Percentiles rank a stretch among this genome's conserved stretches.
Conservation (phyloP, 2,888 invertebrate genomes). For the Cremastobaeus sp. region DNA sequence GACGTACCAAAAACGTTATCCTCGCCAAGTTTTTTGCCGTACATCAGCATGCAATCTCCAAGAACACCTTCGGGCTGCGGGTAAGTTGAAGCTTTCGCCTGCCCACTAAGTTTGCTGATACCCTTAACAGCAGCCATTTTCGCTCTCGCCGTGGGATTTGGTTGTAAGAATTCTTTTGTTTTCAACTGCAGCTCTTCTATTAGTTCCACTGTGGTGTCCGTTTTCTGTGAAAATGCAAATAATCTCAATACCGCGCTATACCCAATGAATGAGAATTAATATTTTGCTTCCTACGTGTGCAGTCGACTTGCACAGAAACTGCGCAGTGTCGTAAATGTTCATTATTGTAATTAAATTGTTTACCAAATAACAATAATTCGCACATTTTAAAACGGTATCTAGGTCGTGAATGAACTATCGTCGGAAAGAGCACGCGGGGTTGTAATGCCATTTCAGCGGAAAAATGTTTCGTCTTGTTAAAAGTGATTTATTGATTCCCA, state of each 20-base stretch:
- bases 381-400: conserved; percentile 26
- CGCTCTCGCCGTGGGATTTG: conserved; percentile 97
- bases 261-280: not conserved
- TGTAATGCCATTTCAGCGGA: conserved; percentile 25
- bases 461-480: conserved; percentile 27
- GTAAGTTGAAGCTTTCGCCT: conserved; percentile 97
- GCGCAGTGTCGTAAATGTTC: too few species aligned
- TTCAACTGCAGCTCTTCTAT: conserved; percentile 97
- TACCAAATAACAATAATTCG: too few species aligned
- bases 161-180: conserved; percentile 99
- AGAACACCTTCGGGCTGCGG: conserved; percentile 99
- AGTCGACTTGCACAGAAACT: too few species aligned
- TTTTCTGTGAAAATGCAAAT: conserved; percentile 85
- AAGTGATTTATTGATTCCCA: conserved; percentile 32
- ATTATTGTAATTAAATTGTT: not conserved
- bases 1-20: conserved; percentile 93
- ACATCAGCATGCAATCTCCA: conserved; percentile 97
- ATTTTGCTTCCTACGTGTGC: too few species aligned
- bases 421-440: conserved; percentile 19
- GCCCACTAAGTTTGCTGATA: conserved; percentile 97
- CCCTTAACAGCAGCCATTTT: conserved; percentile 97
- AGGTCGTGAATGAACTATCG: conserved; percentile 28
- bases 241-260: not conserved
- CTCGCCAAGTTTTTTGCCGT: conserved; percentile 97
- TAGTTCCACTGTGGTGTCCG: conserved; percentile 97